phyloP scores from a whole-genome alignment of 2,113 vertebrate genomes.

The Poeciliopsis prolifica region DNA sequence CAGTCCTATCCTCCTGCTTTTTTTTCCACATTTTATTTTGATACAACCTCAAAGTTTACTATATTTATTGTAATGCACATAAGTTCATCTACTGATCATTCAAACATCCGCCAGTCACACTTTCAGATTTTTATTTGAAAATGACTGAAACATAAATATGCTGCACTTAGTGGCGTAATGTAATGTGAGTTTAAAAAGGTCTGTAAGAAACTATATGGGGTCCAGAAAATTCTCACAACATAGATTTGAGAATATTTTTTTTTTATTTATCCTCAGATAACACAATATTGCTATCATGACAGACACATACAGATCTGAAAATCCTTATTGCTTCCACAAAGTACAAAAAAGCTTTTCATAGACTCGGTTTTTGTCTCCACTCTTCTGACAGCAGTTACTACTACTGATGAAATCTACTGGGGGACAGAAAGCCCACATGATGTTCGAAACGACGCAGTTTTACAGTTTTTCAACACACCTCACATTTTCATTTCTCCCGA shows the following conservation, averaged over 20 bases:
- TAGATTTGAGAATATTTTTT: slow-evolving; percentile 13
- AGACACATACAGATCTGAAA: slow-evolving; percentile 61
- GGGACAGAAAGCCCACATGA: neutral
- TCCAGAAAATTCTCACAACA: neutral
- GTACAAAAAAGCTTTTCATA: slow-evolving; percentile 31
- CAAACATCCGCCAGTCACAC: too few relatives aligned
- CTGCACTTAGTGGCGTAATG: neutral
- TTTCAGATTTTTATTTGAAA: too few relatives aligned
- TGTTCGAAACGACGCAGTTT: neutral
- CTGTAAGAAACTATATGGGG: neutral
- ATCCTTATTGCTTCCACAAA: slow-evolving; percentile 40
- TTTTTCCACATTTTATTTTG: neutral
- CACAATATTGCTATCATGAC: slow-evolving; percentile 26
- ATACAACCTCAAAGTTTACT: neutral
- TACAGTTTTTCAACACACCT: slow-evolving; percentile 41
- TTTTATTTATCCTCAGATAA: slow-evolving; percentile 26
- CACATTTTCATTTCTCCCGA: neutral
- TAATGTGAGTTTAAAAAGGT: neutral
- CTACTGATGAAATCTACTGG: neutral
- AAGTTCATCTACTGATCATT: too few relatives aligned
- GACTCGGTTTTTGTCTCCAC: slow-evolving; percentile 6
- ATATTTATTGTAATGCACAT: neutral
- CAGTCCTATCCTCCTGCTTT: neutral
- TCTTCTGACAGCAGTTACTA: slow-evolving; percentile 12
- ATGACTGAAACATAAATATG: neutral